Conservation (phyloP, 2,888 invertebrate genomes). For the Ditylenchus weischeri region DNA sequence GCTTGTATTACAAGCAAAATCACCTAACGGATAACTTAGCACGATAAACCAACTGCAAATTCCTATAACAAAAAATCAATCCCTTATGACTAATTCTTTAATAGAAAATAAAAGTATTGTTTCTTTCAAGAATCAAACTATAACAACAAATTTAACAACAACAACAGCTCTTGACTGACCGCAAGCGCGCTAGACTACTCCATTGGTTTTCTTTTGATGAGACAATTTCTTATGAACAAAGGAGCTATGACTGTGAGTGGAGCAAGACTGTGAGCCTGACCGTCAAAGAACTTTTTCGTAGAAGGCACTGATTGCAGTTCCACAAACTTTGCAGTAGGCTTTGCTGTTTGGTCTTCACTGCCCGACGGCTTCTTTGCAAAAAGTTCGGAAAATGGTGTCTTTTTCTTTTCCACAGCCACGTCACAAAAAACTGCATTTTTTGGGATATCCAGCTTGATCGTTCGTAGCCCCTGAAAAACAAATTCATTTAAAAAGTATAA, state of each 20-base stretch:
- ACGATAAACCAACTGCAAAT: no score
- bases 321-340: not conserved
- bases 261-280: conserved; percentile 44
- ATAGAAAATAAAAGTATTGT: no score
- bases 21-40: no score
- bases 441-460: conserved; percentile 23
- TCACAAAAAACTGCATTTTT: not conserved
- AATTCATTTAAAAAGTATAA: not conserved
- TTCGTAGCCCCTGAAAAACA: conserved; percentile 20
- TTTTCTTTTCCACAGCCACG: conserved; percentile 1
- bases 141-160: not conserved
- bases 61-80: no score
- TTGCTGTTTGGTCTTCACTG: conserved; percentile 9
- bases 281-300: conserved; percentile 39
- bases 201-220: conserved; percentile 13
- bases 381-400: conserved; percentile 37
- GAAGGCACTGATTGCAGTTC: conserved; percentile 18
- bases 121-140: not conserved
- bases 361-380: conserved; percentile 9
- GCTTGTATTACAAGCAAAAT: no score
- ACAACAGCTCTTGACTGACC: not conserved
- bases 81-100: no score
- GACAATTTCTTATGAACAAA: conserved; percentile 21
- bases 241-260: conserved; percentile 46
- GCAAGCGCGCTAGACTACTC: not conserved